Conservation (phyloP, 2,888 invertebrate genomes). For the Cyrtodaria siliqua region DNA sequence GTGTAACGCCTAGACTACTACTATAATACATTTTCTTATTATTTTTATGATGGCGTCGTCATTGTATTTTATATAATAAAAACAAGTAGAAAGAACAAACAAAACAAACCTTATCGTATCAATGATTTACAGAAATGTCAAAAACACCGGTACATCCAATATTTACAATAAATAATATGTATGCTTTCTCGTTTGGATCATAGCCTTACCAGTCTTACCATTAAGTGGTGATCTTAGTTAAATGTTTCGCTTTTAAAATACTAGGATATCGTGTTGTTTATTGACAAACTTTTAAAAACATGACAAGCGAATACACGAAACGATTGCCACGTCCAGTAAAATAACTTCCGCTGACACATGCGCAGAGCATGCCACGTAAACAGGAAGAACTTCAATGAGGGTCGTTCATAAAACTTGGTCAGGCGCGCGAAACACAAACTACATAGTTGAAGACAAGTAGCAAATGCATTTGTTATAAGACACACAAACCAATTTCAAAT, state of each 20-base stretch:
- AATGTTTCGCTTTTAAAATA: background rate
- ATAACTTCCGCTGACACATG: constrained; percentile 76
- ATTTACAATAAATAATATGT: background rate
- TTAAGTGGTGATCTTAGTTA: background rate
- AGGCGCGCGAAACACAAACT: no score
- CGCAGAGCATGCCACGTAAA: constrained; percentile 82
- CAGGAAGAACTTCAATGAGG: background rate
- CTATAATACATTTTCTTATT: no score
- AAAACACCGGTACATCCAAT: constrained; percentile 15
- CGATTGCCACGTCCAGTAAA: constrained; percentile 81
- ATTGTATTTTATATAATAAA: no score
- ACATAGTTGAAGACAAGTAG: no score
- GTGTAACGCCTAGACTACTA: no score
- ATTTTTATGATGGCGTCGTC: no score
- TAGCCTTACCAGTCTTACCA: constrained; percentile 8
- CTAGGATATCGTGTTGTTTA: background rate
- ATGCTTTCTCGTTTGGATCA: background rate
- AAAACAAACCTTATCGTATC: constrained; percentile 1
- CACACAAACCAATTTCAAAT: no score
- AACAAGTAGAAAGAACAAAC: no score
- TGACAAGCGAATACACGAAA: constrained; percentile 64
- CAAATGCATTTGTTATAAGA: no score
- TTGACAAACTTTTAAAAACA: constrained; percentile 27
- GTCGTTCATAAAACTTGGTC: no score
- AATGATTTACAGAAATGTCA: constrained; percentile 8